Conservation (phyloP, 2,797 vertebrate species). For the Hybognathus amarus region DNA sequence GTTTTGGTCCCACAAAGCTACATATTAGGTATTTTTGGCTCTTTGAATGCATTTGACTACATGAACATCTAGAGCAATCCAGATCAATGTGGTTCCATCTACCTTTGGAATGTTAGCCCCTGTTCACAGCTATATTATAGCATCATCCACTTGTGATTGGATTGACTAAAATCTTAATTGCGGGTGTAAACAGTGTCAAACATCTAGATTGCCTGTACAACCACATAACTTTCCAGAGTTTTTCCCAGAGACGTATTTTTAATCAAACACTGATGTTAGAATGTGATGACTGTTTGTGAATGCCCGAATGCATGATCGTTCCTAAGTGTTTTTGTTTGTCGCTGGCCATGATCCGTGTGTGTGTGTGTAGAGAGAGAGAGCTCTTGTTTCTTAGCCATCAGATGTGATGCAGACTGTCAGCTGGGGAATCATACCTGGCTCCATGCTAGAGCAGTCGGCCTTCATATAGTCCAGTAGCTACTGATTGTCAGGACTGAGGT, state of each 20-base stretch:
- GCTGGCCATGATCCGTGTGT: constrained; percentile 28
- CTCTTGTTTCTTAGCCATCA: constrained; percentile 53
- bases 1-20: not conserved
- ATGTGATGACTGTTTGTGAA: constrained; percentile 16
- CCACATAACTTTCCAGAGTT: not conserved
- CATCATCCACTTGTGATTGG: not conserved
- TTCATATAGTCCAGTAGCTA: constrained; percentile 58
- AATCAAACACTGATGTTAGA: constrained; percentile 2
- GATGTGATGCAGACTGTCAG: constrained; percentile 64
- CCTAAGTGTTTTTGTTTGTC: constrained; percentile 47
- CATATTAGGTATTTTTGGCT: no score
- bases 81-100: not conserved
- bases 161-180: not conserved
- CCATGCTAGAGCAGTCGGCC: constrained; percentile 61
- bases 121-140: not conserved
- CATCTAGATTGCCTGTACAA: not conserved
- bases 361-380: not conserved
- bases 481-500: constrained; percentile 63
- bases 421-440: constrained; percentile 65
- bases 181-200: not conserved
- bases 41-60: not conserved
- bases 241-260: constrained; percentile 8
- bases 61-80: not conserved
- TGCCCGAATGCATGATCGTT: constrained; percentile 32
- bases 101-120: not conserved